phyloP scores from a whole-genome alignment of 1,140 invertebrate genomes.

The Amyelois transitella region DNA sequence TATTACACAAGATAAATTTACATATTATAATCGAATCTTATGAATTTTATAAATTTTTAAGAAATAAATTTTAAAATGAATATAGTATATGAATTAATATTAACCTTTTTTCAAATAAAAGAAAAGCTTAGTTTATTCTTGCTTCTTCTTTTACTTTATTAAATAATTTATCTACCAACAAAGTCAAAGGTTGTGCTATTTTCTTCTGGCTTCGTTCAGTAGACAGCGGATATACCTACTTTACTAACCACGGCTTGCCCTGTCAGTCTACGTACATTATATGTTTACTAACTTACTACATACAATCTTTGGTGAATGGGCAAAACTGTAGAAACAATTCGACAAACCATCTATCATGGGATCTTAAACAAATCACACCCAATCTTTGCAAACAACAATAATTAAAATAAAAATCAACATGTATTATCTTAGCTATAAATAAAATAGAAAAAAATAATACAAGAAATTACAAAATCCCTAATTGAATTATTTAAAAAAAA shows the following conservation, averaged over 20 bases:
- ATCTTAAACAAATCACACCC: not conserved
- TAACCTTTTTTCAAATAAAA: no score
- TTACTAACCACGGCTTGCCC: slow-evolving; percentile 34
- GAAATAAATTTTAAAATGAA: no score
- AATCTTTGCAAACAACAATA: slow-evolving; percentile 7
- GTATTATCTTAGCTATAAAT: no score
- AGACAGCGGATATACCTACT: slow-evolving; percentile 4
- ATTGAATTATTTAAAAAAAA: no score
- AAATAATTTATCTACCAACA: not conserved
- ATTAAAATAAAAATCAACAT: no score
- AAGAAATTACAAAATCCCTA: no score
- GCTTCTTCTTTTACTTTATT: slow-evolving; percentile 10
- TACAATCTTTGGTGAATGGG: slow-evolving; percentile 16
- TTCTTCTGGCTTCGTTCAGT: not conserved
- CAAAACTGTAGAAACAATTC: not conserved
- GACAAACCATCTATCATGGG: not conserved
- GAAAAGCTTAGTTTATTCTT: no score
- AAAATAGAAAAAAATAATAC: no score
- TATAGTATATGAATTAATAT: no score
- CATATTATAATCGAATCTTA: no score
- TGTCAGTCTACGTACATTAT: slow-evolving; percentile 21
- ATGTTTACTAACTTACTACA: slow-evolving; percentile 39
- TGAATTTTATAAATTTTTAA: no score
- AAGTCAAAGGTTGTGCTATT: not conserved
- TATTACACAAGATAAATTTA: no score